Percentiles rank a stretch among this genome's conserved stretches.
These are phyloP conservation scores for Myotis daubentonii DNA, from an alignment of 2,797 vertebrate species.

Conservation along the genomic window DNA sequence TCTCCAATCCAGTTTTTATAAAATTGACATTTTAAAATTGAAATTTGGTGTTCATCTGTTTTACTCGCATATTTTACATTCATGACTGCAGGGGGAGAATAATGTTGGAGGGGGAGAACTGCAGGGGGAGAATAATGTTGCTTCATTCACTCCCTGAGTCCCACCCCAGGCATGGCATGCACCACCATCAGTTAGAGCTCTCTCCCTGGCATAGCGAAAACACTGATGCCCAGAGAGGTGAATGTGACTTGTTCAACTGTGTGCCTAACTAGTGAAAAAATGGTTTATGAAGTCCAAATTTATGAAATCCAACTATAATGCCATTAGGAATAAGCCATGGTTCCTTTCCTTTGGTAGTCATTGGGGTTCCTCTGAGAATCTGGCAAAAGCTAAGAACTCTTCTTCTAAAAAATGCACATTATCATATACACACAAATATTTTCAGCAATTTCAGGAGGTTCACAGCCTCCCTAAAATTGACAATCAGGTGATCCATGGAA, in stretches of 20 bases:
- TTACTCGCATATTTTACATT: constrained; percentile 19
- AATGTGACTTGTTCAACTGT: background rate
- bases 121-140: background rate
- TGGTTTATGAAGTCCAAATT: background rate
- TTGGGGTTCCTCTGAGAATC: background rate
- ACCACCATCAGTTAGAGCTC: background rate
- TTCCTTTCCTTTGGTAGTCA: background rate
- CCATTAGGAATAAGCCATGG: background rate
- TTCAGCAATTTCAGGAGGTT: background rate
- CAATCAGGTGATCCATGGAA: background rate
- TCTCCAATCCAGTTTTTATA: background rate
- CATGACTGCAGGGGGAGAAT: background rate
- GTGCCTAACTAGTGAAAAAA: background rate
- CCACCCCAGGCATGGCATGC: too few relatives aligned
- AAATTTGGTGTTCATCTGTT: constrained; percentile 52
- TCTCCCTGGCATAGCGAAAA: background rate
- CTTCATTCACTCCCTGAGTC: background rate
- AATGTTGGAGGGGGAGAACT: background rate
- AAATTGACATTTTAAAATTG: constrained; percentile 33
- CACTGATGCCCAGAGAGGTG: background rate
- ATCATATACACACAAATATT: background rate
- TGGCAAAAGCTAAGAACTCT: background rate
- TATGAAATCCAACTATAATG: background rate
- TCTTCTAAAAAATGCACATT: background rate
- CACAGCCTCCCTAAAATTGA: background rate